phyloP scores from a whole-genome alignment of 2,888 invertebrate genomes.

The Sinelater perroti region DNA sequence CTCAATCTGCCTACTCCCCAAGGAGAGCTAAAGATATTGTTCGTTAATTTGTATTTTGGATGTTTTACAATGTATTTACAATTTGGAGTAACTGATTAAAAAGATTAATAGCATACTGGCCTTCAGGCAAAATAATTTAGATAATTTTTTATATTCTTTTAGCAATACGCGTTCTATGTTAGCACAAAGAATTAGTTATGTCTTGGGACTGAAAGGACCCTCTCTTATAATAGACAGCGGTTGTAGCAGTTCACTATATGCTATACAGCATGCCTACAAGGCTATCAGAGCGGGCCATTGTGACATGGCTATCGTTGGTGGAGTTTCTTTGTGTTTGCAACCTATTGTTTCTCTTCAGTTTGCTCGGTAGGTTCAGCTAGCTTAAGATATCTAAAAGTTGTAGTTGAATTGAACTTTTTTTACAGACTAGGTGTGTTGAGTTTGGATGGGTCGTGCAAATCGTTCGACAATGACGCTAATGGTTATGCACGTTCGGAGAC shows the following conservation, averaged over 20 bases:
- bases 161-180: constrained; percentile 91
- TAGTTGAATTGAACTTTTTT: too few relatives aligned
- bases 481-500: constrained; percentile 89
- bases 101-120: too few relatives aligned
- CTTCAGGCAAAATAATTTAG: too few relatives aligned
- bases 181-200: constrained; percentile 89
- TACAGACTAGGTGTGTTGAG: constrained; percentile 79
- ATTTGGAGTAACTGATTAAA: too few relatives aligned
- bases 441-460: constrained; percentile 85
- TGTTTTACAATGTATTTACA: too few relatives aligned
- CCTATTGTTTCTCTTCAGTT: constrained; percentile 91
- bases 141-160: too few relatives aligned
- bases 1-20: too few relatives aligned
- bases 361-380: constrained; percentile 64
- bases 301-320: constrained; percentile 90
- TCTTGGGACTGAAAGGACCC: constrained; percentile 87
- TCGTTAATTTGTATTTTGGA: too few relatives aligned
- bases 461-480: constrained; percentile 85
- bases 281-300: constrained; percentile 82
- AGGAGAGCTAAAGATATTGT: too few relatives aligned
- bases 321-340: constrained; percentile 84
- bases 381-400: background rate
- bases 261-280: constrained; percentile 82
- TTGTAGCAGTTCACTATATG: constrained; percentile 92
- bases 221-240: constrained; percentile 91